These are phyloP conservation scores for Manis javanica DNA, from an alignment of 2,797 vertebrate species.

Conservation along the genomic window DNA sequence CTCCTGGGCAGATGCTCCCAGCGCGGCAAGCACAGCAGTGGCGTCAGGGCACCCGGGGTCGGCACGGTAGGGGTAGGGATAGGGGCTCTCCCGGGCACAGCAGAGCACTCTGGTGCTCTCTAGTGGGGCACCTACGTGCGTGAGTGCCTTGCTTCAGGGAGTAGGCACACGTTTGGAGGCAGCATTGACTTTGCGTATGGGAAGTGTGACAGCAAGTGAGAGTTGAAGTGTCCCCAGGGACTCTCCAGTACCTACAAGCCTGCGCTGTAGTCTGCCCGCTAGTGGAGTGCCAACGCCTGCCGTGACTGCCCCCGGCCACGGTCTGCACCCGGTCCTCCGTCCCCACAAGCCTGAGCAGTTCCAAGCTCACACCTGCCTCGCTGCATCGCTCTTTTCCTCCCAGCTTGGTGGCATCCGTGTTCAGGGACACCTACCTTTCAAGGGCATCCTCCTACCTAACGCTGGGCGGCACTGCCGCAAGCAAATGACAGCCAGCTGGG, in stretches of 20 bases:
- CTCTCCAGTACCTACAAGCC: neutral
- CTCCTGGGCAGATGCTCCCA: no score
- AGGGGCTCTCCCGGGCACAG: neutral
- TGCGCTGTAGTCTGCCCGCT: fast-evolving
- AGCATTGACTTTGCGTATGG: no score
- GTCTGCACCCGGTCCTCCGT: neutral
- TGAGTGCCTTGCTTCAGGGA: no score
- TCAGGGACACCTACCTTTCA: neutral
- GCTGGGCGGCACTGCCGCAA: fast-evolving
- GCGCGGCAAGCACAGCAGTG: fast-evolving
- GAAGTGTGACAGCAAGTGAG: no score
- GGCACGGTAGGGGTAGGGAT: neutral
- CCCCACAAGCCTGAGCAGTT: neutral
- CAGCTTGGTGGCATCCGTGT: fast-evolving
- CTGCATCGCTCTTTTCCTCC: neutral
- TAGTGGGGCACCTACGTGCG: no score
- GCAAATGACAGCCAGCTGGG: neutral
- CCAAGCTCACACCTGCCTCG: neutral
- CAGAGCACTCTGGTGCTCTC: neutral
- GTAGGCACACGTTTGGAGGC: no score
- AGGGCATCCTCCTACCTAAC: neutral
- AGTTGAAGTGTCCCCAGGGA: neutral
- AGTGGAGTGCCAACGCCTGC: no score
- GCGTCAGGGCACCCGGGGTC: no score
- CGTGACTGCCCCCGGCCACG: fast-evolving